phyloP scores from a whole-genome alignment of 1,140 invertebrate species.

The Ceratoteleas bidentatus region DNA sequence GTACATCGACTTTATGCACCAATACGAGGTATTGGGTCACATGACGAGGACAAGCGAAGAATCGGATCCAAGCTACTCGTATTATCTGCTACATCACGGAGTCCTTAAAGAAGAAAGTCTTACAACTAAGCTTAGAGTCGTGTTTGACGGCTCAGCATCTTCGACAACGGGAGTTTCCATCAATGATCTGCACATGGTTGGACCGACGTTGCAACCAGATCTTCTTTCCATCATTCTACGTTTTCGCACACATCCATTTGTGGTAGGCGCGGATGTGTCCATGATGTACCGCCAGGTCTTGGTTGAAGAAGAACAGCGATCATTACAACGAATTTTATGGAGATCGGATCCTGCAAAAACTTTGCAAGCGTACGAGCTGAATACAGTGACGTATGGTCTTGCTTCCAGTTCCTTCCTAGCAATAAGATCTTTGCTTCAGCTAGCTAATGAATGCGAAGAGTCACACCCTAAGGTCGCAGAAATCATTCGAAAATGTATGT shows the following conservation, averaged over 20 bases:
- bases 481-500: constrained; percentile 28
- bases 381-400: constrained; percentile 15
- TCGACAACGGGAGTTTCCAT: constrained; percentile 48
- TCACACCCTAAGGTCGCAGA: constrained; percentile 53
- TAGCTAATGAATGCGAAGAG: constrained; percentile 63
- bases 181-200: constrained; percentile 46
- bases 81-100: constrained; percentile 61
- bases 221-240: constrained; percentile 23
- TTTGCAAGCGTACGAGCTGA: constrained; percentile 28
- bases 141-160: constrained; percentile 72
- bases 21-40: constrained; percentile 71
- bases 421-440: constrained; percentile 68
- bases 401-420: constrained; percentile 70
- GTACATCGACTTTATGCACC: constrained; percentile 70
- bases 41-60: constrained; percentile 62
- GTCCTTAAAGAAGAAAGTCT: constrained; percentile 56
- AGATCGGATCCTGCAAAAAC: not conserved
- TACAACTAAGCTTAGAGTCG: constrained; percentile 70
- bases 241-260: constrained; percentile 53
- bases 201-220: constrained; percentile 23
- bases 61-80: not conserved
- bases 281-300: constrained; percentile 76
- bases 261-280: constrained; percentile 72
- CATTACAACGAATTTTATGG: constrained; percentile 44
- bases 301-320: constrained; percentile 3